Conservation (phyloP, 2,113 vertebrate species). For the Alouatta palliata region DNA sequence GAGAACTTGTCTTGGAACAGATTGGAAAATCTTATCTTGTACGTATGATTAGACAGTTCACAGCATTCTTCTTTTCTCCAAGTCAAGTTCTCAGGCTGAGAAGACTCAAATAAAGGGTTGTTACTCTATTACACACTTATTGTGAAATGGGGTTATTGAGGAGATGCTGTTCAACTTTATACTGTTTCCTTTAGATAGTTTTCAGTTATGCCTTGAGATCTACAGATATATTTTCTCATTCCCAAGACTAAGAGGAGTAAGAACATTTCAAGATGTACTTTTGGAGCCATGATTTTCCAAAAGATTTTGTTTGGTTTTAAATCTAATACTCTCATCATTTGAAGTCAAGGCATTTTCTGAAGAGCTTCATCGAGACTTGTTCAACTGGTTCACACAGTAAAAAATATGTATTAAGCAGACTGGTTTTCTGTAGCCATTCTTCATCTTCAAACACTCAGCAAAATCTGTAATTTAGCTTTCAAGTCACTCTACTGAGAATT, state of each 20-base stretch:
- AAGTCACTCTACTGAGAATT: neutral
- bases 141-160: neutral
- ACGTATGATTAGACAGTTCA: neutral
- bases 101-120: neutral
- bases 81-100: neutral
- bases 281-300: neutral
- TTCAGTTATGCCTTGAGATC: neutral
- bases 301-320: neutral
- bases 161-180: neutral
- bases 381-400: neutral
- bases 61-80: neutral
- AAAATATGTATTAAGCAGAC: neutral
- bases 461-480: neutral
- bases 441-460: neutral
- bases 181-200: neutral
- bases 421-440: neutral
- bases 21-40: neutral
- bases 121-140: neutral
- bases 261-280: neutral
- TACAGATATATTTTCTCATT: neutral
- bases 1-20: neutral
- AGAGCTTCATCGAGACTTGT: neutral
- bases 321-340: neutral
- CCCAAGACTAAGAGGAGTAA: neutral
- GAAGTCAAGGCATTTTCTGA: slow-evolving; percentile 21